Percentiles rank a stretch among this genome's conserved stretches.
phyloP scores from a whole-genome alignment of 1,140 invertebrate genomes.

The Spodoptera litura region DNA sequence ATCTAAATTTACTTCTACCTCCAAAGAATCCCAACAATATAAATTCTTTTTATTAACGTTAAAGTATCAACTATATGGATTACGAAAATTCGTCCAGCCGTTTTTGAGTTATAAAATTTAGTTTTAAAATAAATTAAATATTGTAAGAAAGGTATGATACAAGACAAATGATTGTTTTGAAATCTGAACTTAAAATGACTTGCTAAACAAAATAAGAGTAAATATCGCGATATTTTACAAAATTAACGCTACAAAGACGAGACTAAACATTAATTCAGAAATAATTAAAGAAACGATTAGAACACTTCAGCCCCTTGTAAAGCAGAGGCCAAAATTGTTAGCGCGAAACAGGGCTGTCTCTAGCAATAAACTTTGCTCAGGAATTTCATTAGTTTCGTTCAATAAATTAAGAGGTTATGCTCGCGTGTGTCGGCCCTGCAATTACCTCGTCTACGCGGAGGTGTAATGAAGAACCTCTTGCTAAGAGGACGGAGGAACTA shows the following conservation, averaged over 20 bases:
- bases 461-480: slow-evolving; percentile 79
- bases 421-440: slow-evolving; percentile 83
- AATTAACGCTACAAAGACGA: slow-evolving; percentile 37
- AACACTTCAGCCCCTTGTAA: slow-evolving; percentile 62
- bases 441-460: slow-evolving; percentile 79
- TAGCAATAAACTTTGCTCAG: slow-evolving; percentile 80
- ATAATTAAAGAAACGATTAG: slow-evolving; percentile 85
- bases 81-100: no score
- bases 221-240: slow-evolving; percentile 32
- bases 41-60: no score
- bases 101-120: no score
- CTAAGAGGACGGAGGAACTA: slow-evolving; percentile 61
- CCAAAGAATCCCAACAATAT: no score
- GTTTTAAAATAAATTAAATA: no score
- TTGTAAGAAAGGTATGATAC: no score
- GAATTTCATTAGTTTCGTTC: slow-evolving; percentile 86
- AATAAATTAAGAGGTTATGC: slow-evolving; percentile 86
- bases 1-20: no score
- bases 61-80: no score
- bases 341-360: slow-evolving; percentile 78
- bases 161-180: no score
- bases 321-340: slow-evolving; percentile 76
- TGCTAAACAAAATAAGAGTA: background rate
- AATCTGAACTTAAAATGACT: background rate
- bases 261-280: slow-evolving; percentile 72